A percentile compares a stretch with the other conserved stretches of the same genome.
Conservation (phyloP, 2,113 vertebrate genomes). For the Eurypyga helias region DNA sequence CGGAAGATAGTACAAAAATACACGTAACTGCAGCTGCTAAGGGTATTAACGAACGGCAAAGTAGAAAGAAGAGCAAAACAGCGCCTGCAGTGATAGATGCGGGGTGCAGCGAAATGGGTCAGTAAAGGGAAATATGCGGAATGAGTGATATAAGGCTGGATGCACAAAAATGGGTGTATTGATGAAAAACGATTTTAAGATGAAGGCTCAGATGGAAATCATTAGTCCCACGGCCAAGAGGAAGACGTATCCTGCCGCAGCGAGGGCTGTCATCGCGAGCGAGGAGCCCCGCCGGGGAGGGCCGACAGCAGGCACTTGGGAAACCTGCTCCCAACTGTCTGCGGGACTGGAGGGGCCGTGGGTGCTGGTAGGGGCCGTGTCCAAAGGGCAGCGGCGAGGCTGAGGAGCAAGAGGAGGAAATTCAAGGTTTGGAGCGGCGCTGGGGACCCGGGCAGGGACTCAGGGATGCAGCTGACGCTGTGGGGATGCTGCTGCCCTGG, state of each 20-base stretch:
- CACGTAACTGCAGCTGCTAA: background rate
- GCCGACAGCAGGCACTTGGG: conserved; percentile 31
- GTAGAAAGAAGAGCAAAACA: conserved; percentile 47
- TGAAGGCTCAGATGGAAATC: conserved; percentile 61
- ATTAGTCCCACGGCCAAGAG: conserved; percentile 56
- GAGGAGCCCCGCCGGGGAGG: conserved; percentile 12
- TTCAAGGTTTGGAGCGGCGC: background rate
- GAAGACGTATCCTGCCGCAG: conserved; percentile 57
- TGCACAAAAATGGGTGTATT: conserved; percentile 48
- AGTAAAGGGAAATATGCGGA: conserved; percentile 55
- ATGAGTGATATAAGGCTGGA: conserved; percentile 65
- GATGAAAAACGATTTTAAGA: conserved; percentile 68
- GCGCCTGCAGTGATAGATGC: conserved; percentile 37
- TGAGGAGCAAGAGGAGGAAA: background rate
- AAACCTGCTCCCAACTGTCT: conserved; percentile 7
- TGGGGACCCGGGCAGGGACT: background rate
- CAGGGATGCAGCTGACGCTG: background rate
- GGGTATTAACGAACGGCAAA: conserved; percentile 48
- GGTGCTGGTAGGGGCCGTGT: background rate
- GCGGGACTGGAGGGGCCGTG: background rate
- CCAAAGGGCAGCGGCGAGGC: background rate
- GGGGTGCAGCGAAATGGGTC: conserved; percentile 67
- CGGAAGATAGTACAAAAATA: conserved; percentile 26
- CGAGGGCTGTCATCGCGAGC: conserved; percentile 63
- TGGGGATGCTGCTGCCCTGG: rapidly evolving